These are phyloP conservation scores for Enteromius afrohamiltoni DNA, from an alignment of 2,797 vertebrate species.

Conservation along the genomic window DNA sequence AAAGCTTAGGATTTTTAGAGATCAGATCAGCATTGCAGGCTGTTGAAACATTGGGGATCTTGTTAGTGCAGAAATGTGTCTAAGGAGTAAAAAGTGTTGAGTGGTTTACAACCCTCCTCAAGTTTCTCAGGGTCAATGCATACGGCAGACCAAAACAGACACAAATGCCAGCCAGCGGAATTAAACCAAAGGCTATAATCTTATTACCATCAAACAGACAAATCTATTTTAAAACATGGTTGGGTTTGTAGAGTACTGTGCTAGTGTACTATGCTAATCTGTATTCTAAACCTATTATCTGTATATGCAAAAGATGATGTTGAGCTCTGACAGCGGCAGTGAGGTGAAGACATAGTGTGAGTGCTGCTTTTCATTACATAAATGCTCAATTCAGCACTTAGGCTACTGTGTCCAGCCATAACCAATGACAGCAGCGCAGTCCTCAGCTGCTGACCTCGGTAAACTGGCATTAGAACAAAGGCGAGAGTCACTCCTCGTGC, in stretches of 20 bases:
- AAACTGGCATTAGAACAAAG: conserved; percentile 79
- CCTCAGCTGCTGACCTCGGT: conserved; percentile 79
- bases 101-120: conserved; percentile 43
- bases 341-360: conserved; percentile 58
- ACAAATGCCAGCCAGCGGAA: conserved; percentile 41
- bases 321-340: conserved; percentile 16
- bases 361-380: conserved; percentile 78
- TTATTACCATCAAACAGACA: conserved; percentile 47
- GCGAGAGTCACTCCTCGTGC: conserved; percentile 69
- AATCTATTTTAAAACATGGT: conserved; percentile 53
- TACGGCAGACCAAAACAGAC: conserved; percentile 38
- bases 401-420: conserved; percentile 75
- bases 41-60: conserved; percentile 30
- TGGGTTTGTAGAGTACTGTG: conserved; percentile 38
- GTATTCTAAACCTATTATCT: conserved; percentile 24
- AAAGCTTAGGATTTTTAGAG: conserved; percentile 27
- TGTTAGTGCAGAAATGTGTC: conserved; percentile 33
- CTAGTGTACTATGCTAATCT: conserved; percentile 18
- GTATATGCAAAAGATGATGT: conserved; percentile 24
- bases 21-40: conserved; percentile 21
- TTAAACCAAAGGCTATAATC: conserved; percentile 44
- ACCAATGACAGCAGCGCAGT: conserved; percentile 77
- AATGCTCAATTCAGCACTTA: conserved; percentile 80
- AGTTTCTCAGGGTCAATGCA: conserved; percentile 35
- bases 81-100: conserved; percentile 40